A percentile compares a stretch with the other conserved stretches of the same genome.
Conservation (phyloP, 2,113 vertebrate genomes). For the Callorhinus ursinus region DNA sequence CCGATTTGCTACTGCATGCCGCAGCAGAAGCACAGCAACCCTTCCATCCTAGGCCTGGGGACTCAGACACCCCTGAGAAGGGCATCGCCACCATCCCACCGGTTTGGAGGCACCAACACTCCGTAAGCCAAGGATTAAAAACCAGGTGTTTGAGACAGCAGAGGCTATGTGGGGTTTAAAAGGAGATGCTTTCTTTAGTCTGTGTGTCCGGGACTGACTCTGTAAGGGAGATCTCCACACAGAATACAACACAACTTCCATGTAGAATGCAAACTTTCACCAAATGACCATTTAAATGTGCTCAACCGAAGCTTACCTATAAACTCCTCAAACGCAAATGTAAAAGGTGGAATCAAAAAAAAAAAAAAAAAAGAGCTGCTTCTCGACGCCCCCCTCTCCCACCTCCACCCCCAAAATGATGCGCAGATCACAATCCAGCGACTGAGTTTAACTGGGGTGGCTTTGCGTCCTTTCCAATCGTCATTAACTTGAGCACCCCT, state of each 20-base stretch:
- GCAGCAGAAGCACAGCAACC: not conserved
- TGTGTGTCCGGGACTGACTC: not conserved
- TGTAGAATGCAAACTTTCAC: not conserved
- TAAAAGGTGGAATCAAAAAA: not conserved
- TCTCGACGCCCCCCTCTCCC: not conserved
- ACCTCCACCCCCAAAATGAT: not conserved
- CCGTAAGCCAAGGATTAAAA: fast-evolving
- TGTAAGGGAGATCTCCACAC: not conserved
- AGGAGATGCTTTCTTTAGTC: not conserved
- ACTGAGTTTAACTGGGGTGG: not conserved
- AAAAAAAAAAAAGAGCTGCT: not conserved
- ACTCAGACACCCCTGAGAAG: not conserved
- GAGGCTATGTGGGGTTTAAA: not conserved
- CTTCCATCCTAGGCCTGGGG: not conserved
- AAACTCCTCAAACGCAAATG: not conserved
- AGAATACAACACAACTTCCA: not conserved
- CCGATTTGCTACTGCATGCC: fast-evolving
- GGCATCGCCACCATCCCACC: not conserved
- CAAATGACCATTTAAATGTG: not conserved
- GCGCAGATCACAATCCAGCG: not conserved
- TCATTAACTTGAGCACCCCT: not conserved
- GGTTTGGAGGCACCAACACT: not conserved
- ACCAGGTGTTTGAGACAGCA: not conserved
- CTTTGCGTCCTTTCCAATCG: not conserved
- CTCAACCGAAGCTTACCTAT: too few relatives aligned